Evolutionary conservation across 2,888 invertebrate species (phyloP).

Genomic region (Philereme vetulata): DNA sequence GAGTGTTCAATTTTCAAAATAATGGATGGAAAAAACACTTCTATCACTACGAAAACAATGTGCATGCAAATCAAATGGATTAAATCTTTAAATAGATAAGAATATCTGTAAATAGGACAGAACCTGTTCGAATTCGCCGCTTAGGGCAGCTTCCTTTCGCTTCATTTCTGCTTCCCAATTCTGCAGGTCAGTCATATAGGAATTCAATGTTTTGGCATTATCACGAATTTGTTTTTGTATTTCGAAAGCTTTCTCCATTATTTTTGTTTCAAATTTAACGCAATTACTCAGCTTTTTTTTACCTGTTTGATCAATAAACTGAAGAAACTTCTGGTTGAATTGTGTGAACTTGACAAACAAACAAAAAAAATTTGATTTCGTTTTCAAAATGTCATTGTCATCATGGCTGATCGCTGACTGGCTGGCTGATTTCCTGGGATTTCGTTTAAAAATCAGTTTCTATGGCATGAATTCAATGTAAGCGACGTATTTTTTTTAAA

Average conservation of each 20-base stretch:
- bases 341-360: constrained; percentile 26
- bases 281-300: constrained; percentile 44
- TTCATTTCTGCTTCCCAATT: constrained; percentile 90
- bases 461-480: too few species aligned
- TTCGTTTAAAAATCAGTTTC: too few species aligned
- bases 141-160: constrained; percentile 85
- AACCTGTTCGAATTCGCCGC: constrained; percentile 78
- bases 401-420: too few species aligned
- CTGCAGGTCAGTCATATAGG: constrained; percentile 88
- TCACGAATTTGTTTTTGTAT: constrained; percentile 89
- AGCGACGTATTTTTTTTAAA: too few species aligned
- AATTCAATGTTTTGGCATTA: constrained; percentile 88
- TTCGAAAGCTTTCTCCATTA: constrained; percentile 85
- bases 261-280: constrained; percentile 42
- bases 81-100: too few species aligned
- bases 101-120: constrained; percentile 43
- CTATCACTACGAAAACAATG: constrained; percentile 4
- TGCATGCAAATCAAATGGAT: too few species aligned
- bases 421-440: too few species aligned
- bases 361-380: neutral
- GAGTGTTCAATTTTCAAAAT: constrained; percentile 6
- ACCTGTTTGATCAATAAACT: constrained; percentile 62
- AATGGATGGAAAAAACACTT: constrained; percentile 1
- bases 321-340: constrained; percentile 41
- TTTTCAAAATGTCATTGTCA: constrained; percentile 38